Percentiles rank a stretch among this genome's conserved stretches.
Evolutionary conservation across 2,797 vertebrate genomes (phyloP).

Genomic region (Erpetoichthys calabaricus): DNA sequence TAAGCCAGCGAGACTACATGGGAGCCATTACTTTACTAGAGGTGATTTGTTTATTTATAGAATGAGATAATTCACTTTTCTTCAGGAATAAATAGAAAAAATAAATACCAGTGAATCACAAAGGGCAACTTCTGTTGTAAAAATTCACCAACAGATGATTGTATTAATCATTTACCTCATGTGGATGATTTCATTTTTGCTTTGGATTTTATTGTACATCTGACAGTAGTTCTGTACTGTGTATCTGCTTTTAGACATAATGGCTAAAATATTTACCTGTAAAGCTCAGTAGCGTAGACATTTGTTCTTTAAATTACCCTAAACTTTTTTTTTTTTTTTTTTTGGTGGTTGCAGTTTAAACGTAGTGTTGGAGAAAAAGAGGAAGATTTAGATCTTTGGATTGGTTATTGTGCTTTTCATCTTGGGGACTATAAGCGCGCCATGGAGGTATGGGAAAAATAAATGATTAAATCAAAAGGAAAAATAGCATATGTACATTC

Average conservation of each 20-base stretch:
- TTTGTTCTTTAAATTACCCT: neutral
- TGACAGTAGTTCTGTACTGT: neutral
- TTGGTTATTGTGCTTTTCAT: constrained; percentile 87
- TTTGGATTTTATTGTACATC: neutral
- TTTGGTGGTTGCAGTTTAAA: constrained; percentile 60
- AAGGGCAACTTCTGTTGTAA: neutral
- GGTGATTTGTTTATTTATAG: constrained; percentile 38
- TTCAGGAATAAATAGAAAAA: neutral
- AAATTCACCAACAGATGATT: neutral
- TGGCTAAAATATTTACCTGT: no score
- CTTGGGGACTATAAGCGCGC: constrained; percentile 83
- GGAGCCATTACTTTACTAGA: constrained; percentile 80
- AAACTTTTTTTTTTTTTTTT: neutral
- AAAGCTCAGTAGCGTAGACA: neutral
- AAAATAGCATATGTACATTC: neutral
- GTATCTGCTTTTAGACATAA: neutral
- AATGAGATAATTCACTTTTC: neutral
- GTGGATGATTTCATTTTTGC: no score
- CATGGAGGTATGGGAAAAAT: constrained; percentile 62
- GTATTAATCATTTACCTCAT: neutral
- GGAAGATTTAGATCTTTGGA: constrained; percentile 73
- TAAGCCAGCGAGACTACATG: constrained; percentile 76
- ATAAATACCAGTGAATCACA: neutral
- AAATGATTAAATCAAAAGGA: no score
- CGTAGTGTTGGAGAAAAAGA: constrained; percentile 66